phyloP scores from a whole-genome alignment of 2,888 invertebrate genomes.

The Drosophila robusta region DNA sequence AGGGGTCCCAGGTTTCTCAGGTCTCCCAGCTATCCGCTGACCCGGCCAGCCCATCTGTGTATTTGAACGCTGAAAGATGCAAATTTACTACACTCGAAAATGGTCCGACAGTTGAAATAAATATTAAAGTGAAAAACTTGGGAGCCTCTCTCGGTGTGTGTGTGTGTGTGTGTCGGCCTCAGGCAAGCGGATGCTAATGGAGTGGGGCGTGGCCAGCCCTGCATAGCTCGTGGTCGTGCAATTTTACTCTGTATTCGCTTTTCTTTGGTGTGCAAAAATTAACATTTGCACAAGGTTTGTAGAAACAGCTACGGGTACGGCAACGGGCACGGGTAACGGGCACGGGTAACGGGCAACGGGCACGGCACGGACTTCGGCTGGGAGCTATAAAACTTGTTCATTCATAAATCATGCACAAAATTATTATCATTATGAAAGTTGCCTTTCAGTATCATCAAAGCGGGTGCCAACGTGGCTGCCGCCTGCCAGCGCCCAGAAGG shows the following conservation, averaged over 20 bases:
- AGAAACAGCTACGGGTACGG: constrained; percentile 36
- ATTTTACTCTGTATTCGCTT: constrained; percentile 38
- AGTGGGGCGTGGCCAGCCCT: constrained; percentile 40
- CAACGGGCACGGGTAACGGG: constrained; percentile 23
- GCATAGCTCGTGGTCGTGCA: constrained; percentile 30
- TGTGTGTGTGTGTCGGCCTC: constrained; percentile 27
- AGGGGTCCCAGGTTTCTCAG: constrained; percentile 44
- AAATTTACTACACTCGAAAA: constrained; percentile 74
- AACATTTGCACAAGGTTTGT: constrained; percentile 74
- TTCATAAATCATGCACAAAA: constrained; percentile 80
- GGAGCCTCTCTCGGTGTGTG: constrained; percentile 6
- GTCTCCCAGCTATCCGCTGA: constrained; percentile 33
- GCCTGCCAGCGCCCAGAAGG: constrained; percentile 50
- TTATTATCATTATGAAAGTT: constrained; percentile 81
- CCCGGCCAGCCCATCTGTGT: constrained; percentile 39
- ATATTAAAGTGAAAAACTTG: constrained; percentile 77
- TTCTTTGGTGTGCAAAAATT: constrained; percentile 62
- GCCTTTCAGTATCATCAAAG: constrained; percentile 71
- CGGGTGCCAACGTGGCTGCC: constrained; percentile 36
- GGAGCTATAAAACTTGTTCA: constrained; percentile 76
- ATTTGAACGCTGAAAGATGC: constrained; percentile 77
- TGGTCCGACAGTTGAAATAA: constrained; percentile 74
- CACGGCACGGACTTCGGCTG: constrained; percentile 30
- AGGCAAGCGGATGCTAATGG: constrained; percentile 41
- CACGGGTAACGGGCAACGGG: constrained; percentile 7